Conservation (phyloP, 53 echinoderm and acorn worm genomes). For the Paracentrotus lividus region DNA sequence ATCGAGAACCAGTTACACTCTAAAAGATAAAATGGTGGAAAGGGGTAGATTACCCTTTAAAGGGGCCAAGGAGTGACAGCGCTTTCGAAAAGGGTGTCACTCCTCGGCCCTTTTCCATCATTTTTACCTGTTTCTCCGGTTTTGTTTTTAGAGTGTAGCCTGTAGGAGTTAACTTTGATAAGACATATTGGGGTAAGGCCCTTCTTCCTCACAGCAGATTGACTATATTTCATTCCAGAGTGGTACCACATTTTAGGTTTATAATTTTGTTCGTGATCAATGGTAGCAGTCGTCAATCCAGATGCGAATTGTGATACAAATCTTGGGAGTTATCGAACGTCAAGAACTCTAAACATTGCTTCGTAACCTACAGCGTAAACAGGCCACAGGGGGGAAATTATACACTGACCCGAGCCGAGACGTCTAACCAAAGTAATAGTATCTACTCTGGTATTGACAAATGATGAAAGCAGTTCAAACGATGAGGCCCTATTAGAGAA, state of each 20-base stretch:
- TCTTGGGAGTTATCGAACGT: background rate
- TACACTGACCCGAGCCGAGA: background rate
- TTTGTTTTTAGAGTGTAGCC: no score
- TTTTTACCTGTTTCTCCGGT: no score
- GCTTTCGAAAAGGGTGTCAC: no score
- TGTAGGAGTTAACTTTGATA: no score
- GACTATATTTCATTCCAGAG: background rate
- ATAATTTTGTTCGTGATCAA: background rate
- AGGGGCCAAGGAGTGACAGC: no score
- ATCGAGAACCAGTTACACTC: no score
- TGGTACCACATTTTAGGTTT: background rate
- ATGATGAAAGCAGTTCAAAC: slow-evolving; percentile 18
- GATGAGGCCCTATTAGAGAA: slow-evolving; percentile 36
- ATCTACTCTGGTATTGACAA: background rate
- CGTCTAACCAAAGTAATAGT: slow-evolving; percentile 1
- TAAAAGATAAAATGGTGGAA: no score
- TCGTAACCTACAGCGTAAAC: background rate
- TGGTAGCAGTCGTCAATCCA: background rate
- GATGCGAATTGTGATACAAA: background rate
- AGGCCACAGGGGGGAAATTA: slow-evolving; percentile 10
- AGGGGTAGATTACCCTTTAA: no score
- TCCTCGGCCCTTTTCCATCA: no score
- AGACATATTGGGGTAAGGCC: no score
- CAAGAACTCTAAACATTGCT: background rate
- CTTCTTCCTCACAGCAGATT: no score